Evolutionary conservation across 2,888 invertebrate genomes (phyloP).

Genomic region (Poecilus cupreus): DNA sequence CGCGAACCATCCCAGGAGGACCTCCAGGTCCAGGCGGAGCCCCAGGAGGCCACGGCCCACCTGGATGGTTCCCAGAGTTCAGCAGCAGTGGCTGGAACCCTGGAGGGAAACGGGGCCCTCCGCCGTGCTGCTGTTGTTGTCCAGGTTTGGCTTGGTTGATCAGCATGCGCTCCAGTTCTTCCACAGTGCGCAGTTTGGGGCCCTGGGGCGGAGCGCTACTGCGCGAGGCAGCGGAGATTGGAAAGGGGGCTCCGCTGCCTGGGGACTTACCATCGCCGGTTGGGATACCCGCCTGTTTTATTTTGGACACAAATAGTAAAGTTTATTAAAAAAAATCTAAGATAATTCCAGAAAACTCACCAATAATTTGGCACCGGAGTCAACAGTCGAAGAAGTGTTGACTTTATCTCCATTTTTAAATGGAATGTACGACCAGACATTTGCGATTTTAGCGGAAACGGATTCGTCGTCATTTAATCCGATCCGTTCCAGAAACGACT

Average conservation of each 20-base stretch:
- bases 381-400: too few relatives aligned
- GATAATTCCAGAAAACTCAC: slow-evolving; percentile 66
- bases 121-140: slow-evolving; percentile 65
- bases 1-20: slow-evolving; percentile 64
- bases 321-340: too few relatives aligned
- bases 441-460: slow-evolving; percentile 63
- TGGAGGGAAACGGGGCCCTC: slow-evolving; percentile 69
- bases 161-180: slow-evolving; percentile 82
- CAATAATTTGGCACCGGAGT: slow-evolving; percentile 66
- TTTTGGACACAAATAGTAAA: too few relatives aligned
- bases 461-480: slow-evolving; percentile 51
- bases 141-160: slow-evolving; percentile 72
- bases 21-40: slow-evolving; percentile 72
- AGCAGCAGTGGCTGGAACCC: slow-evolving; percentile 69
- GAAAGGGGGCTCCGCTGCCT: not conserved
- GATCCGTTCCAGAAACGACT: slow-evolving; percentile 44
- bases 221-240: not conserved
- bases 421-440: slow-evolving; percentile 68
- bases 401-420: slow-evolving; percentile 66
- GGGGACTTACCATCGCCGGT: not conserved
- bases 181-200: slow-evolving; percentile 83
- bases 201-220: too few relatives aligned
- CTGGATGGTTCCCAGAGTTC: slow-evolving; percentile 64
- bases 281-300: not conserved
- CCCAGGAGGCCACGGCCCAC: slow-evolving; percentile 70